A percentile compares a stretch with the other conserved stretches of the same genome.
Conservation (phyloP, 2,797 vertebrate species). For the Hippocampus kuda region DNA sequence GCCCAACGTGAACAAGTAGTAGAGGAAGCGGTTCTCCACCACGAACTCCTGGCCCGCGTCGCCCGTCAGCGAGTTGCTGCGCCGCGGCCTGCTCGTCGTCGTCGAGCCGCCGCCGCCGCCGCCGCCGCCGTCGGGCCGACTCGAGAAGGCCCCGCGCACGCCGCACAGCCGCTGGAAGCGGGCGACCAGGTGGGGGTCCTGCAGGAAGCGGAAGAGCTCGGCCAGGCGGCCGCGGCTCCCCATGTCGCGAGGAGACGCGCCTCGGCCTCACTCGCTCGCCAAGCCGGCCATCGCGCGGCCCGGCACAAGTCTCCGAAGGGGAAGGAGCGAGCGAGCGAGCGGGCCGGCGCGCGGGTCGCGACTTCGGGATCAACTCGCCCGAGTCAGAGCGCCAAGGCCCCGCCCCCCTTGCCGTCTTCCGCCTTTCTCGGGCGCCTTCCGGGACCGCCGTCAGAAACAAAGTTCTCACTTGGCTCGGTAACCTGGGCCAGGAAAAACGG, state of each 20-base stretch:
- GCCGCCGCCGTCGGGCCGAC: slow-evolving; percentile 1
- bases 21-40: slow-evolving; percentile 75
- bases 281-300: too few species aligned
- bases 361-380: too few species aligned
- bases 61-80: slow-evolving; percentile 84
- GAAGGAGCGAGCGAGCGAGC: too few species aligned
- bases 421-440: too few species aligned
- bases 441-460: too few species aligned
- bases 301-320: too few species aligned
- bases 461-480: too few species aligned
- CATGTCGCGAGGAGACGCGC: slow-evolving; percentile 31
- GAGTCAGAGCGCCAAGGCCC: too few species aligned
- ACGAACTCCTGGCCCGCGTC: slow-evolving; percentile 76
- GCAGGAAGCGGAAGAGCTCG: slow-evolving; percentile 57
- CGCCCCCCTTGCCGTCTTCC: too few species aligned
- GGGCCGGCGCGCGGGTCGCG: too few species aligned
- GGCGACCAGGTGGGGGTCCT: slow-evolving; percentile 81
- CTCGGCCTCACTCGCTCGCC: too few species aligned
- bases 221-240: slow-evolving; percentile 30
- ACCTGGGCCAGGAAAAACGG: too few species aligned
- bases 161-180: slow-evolving; percentile 83
- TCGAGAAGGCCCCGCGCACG: slow-evolving; percentile 60
- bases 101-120: background rate
- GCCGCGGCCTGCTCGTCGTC: slow-evolving; percentile 58
- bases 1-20: slow-evolving; percentile 83